These are phyloP conservation scores for Ophion ellenae DNA, from an alignment of 2,888 invertebrate genomes.

Conservation along the genomic window DNA sequence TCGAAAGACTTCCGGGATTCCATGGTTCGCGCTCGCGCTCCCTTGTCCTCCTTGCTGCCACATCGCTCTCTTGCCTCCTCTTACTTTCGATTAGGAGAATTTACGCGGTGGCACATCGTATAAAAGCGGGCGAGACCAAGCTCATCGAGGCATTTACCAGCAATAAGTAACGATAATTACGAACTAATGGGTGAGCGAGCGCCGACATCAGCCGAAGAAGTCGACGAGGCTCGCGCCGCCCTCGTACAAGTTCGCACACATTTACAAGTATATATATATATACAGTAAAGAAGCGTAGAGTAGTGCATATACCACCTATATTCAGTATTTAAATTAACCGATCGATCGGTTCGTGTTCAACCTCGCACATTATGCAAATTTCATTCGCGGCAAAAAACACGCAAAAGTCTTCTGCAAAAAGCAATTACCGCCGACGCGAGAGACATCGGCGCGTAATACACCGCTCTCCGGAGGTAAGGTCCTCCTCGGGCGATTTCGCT, in stretches of 20 bases:
- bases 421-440: conserved; percentile 81
- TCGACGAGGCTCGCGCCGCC: conserved; percentile 66
- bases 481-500: conserved; percentile 64
- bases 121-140: conserved; percentile 57
- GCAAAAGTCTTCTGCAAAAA: conserved; percentile 82
- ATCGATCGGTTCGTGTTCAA: conserved; percentile 81
- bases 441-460: conserved; percentile 74
- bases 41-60: neutral
- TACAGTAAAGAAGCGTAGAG: conserved; percentile 38
- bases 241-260: conserved; percentile 62
- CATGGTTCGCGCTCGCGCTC: neutral
- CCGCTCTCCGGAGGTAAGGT: conserved; percentile 32
- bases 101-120: conserved; percentile 71
- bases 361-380: conserved; percentile 83
- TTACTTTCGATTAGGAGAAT: conserved; percentile 72
- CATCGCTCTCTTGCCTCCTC: conserved; percentile 33
- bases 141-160: conserved; percentile 73
- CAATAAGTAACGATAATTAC: conserved; percentile 83
- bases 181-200: conserved; percentile 78
- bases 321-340: conserved; percentile 83
- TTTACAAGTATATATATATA: conserved; percentile 22
- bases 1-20: conserved; percentile 48
- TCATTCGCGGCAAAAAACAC: conserved; percentile 76
- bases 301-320: conserved; percentile 67
- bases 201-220: conserved; percentile 56